Evolutionary conservation across 2,888 invertebrate genomes (phyloP).

Genomic region (Autographa gamma): DNA sequence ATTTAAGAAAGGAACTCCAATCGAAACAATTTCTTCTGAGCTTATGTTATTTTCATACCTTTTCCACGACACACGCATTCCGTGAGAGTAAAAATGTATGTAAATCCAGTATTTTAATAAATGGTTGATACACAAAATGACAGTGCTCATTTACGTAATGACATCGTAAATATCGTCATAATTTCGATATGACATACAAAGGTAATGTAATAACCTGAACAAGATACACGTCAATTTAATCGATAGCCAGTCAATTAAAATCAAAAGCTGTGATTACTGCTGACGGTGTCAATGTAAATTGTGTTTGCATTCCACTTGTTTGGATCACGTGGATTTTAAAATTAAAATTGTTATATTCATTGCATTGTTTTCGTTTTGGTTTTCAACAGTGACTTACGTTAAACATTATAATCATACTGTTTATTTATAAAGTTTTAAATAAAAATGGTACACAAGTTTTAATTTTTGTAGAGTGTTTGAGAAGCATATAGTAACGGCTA

Average conservation of each 20-base stretch:
- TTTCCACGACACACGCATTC: constrained; percentile 34
- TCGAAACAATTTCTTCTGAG: constrained; percentile 72
- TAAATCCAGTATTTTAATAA: background rate
- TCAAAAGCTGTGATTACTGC: constrained; percentile 61
- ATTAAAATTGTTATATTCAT: constrained; percentile 37
- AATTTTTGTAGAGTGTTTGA: background rate
- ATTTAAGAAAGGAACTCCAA: constrained; percentile 81
- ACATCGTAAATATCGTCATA: constrained; percentile 23
- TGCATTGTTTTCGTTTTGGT: constrained; percentile 37
- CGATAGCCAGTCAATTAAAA: constrained; percentile 67
- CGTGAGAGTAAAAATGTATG: background rate
- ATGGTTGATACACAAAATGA: background rate
- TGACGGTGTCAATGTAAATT: constrained; percentile 70
- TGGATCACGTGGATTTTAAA: constrained; percentile 47
- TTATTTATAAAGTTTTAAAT: too few relatives aligned
- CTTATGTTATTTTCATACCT: constrained; percentile 55
- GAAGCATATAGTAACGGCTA: too few relatives aligned
- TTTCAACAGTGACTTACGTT: background rate
- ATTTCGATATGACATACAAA: constrained; percentile 36
- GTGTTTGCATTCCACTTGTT: constrained; percentile 61
- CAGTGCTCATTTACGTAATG: constrained; percentile 21
- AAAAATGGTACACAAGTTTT: too few relatives aligned
- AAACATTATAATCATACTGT: too few relatives aligned
- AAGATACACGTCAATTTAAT: constrained; percentile 55
- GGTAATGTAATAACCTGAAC: constrained; percentile 44